Conservation (phyloP, 2,888 invertebrate species). For the Drosophila yooni region DNA sequence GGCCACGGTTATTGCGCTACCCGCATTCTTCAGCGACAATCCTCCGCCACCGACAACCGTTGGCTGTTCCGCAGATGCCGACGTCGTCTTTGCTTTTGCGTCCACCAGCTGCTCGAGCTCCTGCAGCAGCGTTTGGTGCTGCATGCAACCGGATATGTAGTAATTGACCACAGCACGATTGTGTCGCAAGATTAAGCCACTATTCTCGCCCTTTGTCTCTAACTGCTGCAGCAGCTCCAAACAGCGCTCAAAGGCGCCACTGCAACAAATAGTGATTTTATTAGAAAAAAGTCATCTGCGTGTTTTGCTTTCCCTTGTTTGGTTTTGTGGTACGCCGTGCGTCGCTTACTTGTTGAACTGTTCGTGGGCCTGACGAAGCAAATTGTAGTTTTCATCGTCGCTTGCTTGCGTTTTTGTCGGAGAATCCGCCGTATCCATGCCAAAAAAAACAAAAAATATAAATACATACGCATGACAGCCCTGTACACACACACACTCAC, state of each 20-base stretch:
- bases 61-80: background rate
- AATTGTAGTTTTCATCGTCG: constrained; percentile 81
- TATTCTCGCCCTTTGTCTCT: constrained; percentile 76
- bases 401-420: constrained; percentile 74
- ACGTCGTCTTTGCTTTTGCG: constrained; percentile 32
- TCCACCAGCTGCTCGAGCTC: constrained; percentile 86
- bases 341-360: constrained; percentile 81
- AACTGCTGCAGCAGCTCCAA: constrained; percentile 78
- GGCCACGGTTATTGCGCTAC: constrained; percentile 67
- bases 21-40: constrained; percentile 58
- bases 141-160: constrained; percentile 90
- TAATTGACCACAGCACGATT: constrained; percentile 94
- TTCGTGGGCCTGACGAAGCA: constrained; percentile 82
- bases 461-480: constrained; percentile 52
- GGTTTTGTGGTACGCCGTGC: background rate
- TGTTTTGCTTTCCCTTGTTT: background rate
- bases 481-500: constrained; percentile 20
- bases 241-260: constrained; percentile 80
- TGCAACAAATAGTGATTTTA: constrained; percentile 39
- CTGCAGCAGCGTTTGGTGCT: constrained; percentile 90
- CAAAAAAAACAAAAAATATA: constrained; percentile 66
- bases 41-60: constrained; percentile 23
- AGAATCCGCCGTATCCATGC: constrained; percentile 76
- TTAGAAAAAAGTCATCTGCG: background rate
- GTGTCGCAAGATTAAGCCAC: constrained; percentile 85